Percentiles rank a stretch among this genome's conserved stretches.
phyloP scores from a whole-genome alignment of 2,797 vertebrate genomes.

The Chelonia mydas region DNA sequence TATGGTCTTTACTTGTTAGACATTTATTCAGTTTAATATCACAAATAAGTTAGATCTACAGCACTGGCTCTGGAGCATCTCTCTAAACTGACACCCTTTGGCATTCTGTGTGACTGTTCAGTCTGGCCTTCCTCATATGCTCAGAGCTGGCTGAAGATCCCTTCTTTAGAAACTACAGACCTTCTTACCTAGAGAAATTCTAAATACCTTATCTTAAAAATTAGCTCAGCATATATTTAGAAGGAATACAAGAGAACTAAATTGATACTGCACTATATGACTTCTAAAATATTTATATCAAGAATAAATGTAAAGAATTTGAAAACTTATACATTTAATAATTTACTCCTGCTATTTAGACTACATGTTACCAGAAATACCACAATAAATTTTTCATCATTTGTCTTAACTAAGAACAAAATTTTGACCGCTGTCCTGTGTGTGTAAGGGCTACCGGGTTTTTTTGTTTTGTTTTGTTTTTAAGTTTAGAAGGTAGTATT shows the following conservation, averaged over 20 bases:
- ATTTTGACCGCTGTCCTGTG: neutral
- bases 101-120: neutral
- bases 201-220: conserved; percentile 6
- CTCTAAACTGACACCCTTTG: conserved; percentile 18
- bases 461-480: too few relatives aligned
- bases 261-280: neutral
- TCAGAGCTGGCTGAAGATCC: neutral
- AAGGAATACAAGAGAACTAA: conserved; percentile 33
- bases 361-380: neutral
- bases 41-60: neutral
- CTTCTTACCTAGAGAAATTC: neutral
- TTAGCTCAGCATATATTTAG: neutral
- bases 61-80: conserved; percentile 7
- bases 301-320: neutral
- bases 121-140: neutral
- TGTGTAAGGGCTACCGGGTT: neutral
- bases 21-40: neutral
- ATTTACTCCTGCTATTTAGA: neutral
- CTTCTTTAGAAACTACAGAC: conserved; percentile 6
- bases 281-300: conserved; percentile 16
- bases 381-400: neutral
- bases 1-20: conserved; percentile 30
- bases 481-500: neutral
- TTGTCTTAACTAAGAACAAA: neutral
- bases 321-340: neutral